Evolutionary conservation across 2,888 invertebrate genomes (phyloP), one percentile per base, ranked within the genome.

Genomic region (Ormyrus rosae): DNA sequence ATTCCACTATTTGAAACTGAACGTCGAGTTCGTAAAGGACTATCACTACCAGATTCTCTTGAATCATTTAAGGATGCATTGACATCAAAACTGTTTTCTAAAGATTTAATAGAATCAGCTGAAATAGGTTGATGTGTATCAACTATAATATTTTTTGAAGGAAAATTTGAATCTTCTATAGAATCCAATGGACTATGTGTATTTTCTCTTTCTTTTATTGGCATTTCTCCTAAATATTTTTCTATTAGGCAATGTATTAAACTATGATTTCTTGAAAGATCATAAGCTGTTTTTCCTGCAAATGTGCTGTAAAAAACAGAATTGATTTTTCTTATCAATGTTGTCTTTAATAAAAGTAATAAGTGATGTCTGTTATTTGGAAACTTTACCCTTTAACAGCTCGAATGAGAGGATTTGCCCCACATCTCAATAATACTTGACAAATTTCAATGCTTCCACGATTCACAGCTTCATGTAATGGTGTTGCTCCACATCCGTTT

Each of bases 391-490:
- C 93, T 86, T 91, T 91, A 51, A 89, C 85, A 56, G 93, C 92
- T 83, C 91, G 91, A 46, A 92, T 86, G 48, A 91, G 87, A 73
- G 93, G 92, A 86, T 93, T 92, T n/a, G 93, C 93, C 79, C 93
- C 93, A 84, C 91, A 89, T 71, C 91, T 90, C 55, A 94, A 86
- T 19, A 94, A 87, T 83, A 92, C 91, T 85, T 92, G 91, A 60
- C 93, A 92, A 83, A 94, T 92, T 10, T 90, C 90, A 72, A 90
- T 86, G 86, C 93, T 92, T 0, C 92, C 93, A 78, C 93, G 91
- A 83, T 90, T 91, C 2, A 94, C 92, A 58, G 94, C 94, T 86
- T 94, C 94, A 84, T 94, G 93, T 60, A 94, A 87, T 3, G 94
- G 93, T 2, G 93, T 93, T 46, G 92, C 92, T 5, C 94, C 93